Conservation (phyloP, 2,113 vertebrate genomes). For the Salvelinus fontinalis region DNA sequence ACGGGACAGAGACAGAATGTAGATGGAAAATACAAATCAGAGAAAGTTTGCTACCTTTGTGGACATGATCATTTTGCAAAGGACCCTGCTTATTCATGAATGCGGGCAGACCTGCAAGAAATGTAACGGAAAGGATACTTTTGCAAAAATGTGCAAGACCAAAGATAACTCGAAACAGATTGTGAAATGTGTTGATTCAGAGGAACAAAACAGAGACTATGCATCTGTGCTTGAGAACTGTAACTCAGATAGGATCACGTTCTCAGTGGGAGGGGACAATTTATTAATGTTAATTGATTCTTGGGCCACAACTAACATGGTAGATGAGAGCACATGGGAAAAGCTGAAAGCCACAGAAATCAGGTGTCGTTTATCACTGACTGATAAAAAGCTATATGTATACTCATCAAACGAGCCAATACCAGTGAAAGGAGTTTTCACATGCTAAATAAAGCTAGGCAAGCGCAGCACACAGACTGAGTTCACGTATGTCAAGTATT, state of each 20-base stretch:
- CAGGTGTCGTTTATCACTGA: too few relatives aligned
- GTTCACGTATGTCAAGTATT: too few relatives aligned
- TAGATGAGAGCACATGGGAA: conserved; percentile 7
- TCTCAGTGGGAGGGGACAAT: conserved; percentile 1
- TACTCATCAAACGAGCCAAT: too few relatives aligned
- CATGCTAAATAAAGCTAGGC: conserved; percentile 19
- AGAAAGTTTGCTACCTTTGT: conserved; percentile 28
- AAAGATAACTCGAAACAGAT: conserved; percentile 7
- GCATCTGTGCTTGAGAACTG: conserved; percentile 15
- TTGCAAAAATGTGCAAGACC: background rate
- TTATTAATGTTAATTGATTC: conserved; percentile 20
- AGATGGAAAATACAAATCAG: too few relatives aligned
- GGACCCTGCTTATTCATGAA: conserved; percentile 21
- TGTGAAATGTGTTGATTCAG: background rate
- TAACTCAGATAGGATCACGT: background rate
- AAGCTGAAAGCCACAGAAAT: too few relatives aligned
- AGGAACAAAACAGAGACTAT: conserved; percentile 1
- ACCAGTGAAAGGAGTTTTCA: background rate
- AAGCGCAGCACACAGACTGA: background rate
- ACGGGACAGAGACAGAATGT: background rate
- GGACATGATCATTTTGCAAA: background rate
- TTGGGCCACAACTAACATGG: conserved; percentile 22
- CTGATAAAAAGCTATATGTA: too few relatives aligned
- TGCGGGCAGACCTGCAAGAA: conserved; percentile 14
- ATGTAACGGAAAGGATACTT: conserved; percentile 23